phyloP scores from a whole-genome alignment of 2,888 invertebrate genomes.

The Lasioglossum vierecki region DNA sequence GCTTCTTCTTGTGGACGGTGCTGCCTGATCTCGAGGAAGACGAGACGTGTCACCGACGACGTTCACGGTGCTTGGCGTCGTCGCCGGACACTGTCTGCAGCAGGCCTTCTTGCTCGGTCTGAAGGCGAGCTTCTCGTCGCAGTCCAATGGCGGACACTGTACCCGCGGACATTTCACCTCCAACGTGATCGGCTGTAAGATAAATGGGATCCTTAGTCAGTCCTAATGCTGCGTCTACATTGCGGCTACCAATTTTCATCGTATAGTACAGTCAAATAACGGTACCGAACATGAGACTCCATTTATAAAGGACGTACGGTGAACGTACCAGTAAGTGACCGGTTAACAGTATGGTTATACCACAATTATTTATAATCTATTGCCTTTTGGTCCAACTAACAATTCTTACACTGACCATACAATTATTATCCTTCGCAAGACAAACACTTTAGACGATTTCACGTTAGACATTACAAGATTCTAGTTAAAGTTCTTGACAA shows the following conservation, averaged over 20 bases:
- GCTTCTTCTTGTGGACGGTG: slow-evolving; percentile 85
- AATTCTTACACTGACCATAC: too few relatives aligned
- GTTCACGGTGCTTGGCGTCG: slow-evolving; percentile 66
- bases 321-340: not conserved
- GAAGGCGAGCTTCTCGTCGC: slow-evolving; percentile 90
- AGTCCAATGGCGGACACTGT: slow-evolving; percentile 90
- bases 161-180: slow-evolving; percentile 91
- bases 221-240: not conserved
- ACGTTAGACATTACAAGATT: too few relatives aligned
- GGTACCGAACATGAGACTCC: not conserved
- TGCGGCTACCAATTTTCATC: not conserved
- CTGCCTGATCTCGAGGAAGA: slow-evolving; percentile 83
- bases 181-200: slow-evolving; percentile 86
- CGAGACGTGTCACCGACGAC: slow-evolving; percentile 81
- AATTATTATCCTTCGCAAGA: too few relatives aligned
- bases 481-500: too few relatives aligned
- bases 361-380: not conserved
- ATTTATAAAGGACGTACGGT: not conserved
- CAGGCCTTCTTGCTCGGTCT: slow-evolving; percentile 91
- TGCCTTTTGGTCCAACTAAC: too few relatives aligned
- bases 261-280: not conserved
- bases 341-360: not conserved
- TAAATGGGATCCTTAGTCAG: slow-evolving; percentile 47
- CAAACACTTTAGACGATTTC: too few relatives aligned
- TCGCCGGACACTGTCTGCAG: slow-evolving; percentile 90